Conservation (phyloP, 2,888 invertebrate genomes). For the Drosophila peninsularis region DNA sequence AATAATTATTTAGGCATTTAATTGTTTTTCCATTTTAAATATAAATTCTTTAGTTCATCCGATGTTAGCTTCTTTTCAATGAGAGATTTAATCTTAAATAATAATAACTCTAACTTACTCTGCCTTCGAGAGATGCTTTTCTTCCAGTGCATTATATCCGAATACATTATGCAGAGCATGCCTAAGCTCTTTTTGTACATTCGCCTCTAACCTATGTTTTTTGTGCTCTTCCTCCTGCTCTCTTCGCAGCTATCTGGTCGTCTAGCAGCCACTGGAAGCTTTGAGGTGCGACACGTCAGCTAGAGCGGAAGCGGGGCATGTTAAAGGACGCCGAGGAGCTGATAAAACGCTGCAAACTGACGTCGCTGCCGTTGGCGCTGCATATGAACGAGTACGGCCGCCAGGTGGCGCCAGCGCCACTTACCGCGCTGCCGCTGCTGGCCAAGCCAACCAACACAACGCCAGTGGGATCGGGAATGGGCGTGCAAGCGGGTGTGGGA, state of each 20-base stretch:
- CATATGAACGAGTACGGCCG: conserved; percentile 75
- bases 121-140: background rate
- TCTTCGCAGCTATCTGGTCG: conserved; percentile 38
- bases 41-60: too few species aligned
- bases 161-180: conserved; percentile 68
- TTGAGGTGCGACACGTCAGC: conserved; percentile 51
- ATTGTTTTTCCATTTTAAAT: too few species aligned
- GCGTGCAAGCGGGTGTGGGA: conserved; percentile 2
- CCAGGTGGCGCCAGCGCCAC: conserved; percentile 60
- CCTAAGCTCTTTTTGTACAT: conserved; percentile 48
- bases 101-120: background rate
- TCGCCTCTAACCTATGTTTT: conserved; percentile 30
- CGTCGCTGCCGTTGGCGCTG: conserved; percentile 61
- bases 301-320: conserved; percentile 70
- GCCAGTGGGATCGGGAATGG: conserved; percentile 1
- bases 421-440: conserved; percentile 59
- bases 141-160: conserved; percentile 34
- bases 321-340: conserved; percentile 83
- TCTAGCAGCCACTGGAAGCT: conserved; percentile 35
- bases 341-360: conserved; percentile 79
- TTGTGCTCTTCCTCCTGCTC: conserved; percentile 5
- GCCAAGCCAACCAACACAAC: conserved; percentile 50
- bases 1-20: too few species aligned
- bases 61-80: too few species aligned
- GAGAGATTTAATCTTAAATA: too few species aligned